Evolutionary conservation across 2,113 vertebrate species (phyloP).

Genomic region (Dasyurus viverrinus): DNA sequence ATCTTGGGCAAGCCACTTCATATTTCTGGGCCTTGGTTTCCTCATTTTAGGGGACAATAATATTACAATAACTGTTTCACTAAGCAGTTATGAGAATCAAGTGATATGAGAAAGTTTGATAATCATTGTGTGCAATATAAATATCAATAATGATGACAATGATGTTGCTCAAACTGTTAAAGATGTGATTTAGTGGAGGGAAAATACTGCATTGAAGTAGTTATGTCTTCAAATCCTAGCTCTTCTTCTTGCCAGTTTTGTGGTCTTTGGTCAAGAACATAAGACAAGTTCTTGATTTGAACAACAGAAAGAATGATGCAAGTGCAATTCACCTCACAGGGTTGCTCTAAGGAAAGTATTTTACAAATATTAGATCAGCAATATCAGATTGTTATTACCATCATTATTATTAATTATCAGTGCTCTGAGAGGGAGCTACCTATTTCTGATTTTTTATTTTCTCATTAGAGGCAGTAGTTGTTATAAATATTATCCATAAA

Average conservation of each 20-base stretch:
- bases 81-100: not conserved
- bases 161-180: not conserved
- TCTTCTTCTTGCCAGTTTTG: not conserved
- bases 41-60: not conserved
- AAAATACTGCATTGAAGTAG: not conserved
- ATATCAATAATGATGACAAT: not conserved
- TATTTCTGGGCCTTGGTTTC: not conserved
- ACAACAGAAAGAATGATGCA: not conserved
- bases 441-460: not conserved
- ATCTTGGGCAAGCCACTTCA: not conserved
- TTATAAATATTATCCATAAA: not conserved
- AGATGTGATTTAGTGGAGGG: not conserved
- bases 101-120: not conserved
- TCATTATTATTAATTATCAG: not conserved
- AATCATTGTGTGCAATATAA: not conserved
- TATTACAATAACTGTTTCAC: not conserved
- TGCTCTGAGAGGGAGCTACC: no score
- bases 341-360: not conserved
- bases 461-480: not conserved
- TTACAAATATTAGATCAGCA: not conserved
- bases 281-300: not conserved
- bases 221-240: not conserved
- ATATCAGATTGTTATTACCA: not conserved
- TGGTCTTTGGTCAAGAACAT: not conserved
- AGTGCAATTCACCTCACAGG: not conserved